Evolutionary conservation across 1,140 invertebrate genomes (phyloP), one percentile per base, ranked within the genome.

Genomic region (Varroa destructor): DNA sequence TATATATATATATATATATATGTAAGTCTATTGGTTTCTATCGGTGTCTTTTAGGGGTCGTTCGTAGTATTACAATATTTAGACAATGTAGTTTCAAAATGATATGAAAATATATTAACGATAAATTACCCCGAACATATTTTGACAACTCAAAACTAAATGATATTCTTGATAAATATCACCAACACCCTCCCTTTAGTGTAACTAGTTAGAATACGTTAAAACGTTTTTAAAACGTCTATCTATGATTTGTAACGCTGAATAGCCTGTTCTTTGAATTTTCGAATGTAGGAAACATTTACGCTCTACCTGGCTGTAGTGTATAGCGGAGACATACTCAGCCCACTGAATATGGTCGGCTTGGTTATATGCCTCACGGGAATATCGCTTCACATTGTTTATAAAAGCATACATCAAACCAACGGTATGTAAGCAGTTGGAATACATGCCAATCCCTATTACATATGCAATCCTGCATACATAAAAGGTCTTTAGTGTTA

Each of bases 291-390:
- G 91, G 93, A 97, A 85, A 86, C 96, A 75, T 87, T 87, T 76
- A 92, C 90, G 74, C 80, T 97, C 73, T 84, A 87, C 6, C 79
- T 97, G 76, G 94, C 93, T 12, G 87, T 91, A 72, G 83, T 87
- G 75, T 84, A 88, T 72, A 91, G 90, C 77, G 89, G 90, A 14
- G 93, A 97, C 79, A 81, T 85, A 75, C 85, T 97, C 76, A 90
- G 85, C 73, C 77, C 81, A 1, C 81, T 96, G 1, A 97, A 97
- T 81, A 84, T 88, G 36, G 80, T 90, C 40, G 95, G 95, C 1
- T 80, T 99, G 55, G 78, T 89, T 6, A 81, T 97, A 10, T 97
- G 94, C 78, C 81, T 98, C 73, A 81, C 86, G 67, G 95, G 95
- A 71, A 97, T 99, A 75, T 83, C 83, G 8, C 81, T 89, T 64